These are phyloP conservation scores for Lasius fuliginosus DNA, from an alignment of 2,888 invertebrate genomes.

Conservation along the genomic window DNA sequence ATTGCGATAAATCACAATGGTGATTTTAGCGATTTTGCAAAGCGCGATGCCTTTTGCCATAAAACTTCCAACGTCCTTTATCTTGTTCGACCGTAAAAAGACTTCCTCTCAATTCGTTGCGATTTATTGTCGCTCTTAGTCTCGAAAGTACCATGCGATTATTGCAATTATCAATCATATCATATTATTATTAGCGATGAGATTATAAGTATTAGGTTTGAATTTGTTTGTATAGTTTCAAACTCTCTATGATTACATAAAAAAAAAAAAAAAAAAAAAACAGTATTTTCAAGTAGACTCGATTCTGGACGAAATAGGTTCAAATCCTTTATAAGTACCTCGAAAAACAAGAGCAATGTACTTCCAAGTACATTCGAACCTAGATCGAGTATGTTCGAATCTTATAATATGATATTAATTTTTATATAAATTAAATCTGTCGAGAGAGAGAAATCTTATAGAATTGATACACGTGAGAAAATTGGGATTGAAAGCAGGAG, in stretches of 20 bases:
- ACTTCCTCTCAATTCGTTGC: neutral
- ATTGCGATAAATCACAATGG: constrained; percentile 33
- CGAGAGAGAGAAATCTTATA: too few species aligned
- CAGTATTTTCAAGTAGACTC: too few species aligned
- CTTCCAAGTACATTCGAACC: too few species aligned
- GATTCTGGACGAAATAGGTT: too few species aligned
- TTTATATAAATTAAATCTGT: neutral
- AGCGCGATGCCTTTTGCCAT: neutral
- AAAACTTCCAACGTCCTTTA: neutral
- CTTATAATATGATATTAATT: neutral
- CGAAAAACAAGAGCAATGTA: too few species aligned
- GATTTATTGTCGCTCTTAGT: neutral
- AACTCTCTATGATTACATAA: too few species aligned
- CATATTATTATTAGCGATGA: neutral
- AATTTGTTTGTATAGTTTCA: too few species aligned
- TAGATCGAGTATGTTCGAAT: too few species aligned
- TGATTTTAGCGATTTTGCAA: neutral
- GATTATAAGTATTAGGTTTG: too few species aligned
- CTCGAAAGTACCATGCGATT: neutral
- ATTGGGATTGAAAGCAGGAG: neutral
- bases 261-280: too few species aligned
- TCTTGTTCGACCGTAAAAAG: neutral
- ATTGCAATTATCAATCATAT: neutral
- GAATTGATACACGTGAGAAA: neutral
- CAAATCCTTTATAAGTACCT: too few species aligned